These are phyloP conservation scores for Drosophila monieri DNA, from an alignment of 2,888 invertebrate genomes.

Conservation along the genomic window DNA sequence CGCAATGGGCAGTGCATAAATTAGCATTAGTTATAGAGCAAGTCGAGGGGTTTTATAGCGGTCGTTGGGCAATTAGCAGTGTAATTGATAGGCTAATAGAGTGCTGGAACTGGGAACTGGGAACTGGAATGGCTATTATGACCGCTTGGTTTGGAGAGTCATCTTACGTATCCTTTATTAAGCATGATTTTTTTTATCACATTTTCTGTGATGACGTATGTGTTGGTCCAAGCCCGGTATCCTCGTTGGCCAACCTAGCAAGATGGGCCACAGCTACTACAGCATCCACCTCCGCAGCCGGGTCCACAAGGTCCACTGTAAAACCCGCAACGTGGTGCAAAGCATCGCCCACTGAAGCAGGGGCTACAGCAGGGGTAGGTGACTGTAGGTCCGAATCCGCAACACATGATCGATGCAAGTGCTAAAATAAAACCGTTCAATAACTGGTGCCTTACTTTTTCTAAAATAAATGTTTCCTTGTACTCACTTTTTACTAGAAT, in stretches of 20 bases:
- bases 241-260: conserved; percentile 7
- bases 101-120: neutral
- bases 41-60: conserved; percentile 33
- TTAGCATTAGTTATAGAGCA: conserved; percentile 55
- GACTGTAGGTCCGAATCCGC: conserved; percentile 26
- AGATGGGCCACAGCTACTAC: conserved; percentile 36
- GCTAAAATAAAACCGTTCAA: neutral
- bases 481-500: neutral
- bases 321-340: conserved; percentile 28
- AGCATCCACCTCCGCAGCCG: conserved; percentile 25
- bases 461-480: neutral
- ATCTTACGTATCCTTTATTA: conserved; percentile 5
- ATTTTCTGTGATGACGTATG: neutral
- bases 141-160: neutral
- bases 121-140: neutral
- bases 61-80: conserved; percentile 59
- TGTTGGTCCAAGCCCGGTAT: neutral
- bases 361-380: conserved; percentile 34
- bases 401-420: conserved; percentile 21
- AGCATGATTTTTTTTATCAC: neutral
- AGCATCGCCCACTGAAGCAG: conserved; percentile 33
- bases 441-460: neutral
- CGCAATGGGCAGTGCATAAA: conserved; percentile 75
- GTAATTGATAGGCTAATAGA: conserved; percentile 58
- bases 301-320: conserved; percentile 36